Conservation (phyloP, 2,113 vertebrate genomes). For the Coreoperca whiteheadi region DNA sequence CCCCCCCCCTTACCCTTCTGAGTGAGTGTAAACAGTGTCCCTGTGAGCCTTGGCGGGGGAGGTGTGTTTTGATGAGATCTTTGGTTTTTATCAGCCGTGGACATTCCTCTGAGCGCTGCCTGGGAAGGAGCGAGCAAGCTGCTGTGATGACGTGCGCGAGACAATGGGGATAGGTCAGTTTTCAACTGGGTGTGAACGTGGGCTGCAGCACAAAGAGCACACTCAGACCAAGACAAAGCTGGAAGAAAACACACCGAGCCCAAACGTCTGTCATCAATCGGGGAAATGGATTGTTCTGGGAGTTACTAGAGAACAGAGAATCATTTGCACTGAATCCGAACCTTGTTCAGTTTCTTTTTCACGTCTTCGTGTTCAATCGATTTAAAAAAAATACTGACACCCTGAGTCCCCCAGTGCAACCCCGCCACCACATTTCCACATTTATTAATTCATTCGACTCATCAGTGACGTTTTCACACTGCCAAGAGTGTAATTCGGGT, state of each 20-base stretch:
- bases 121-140: constrained; percentile 64
- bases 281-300: background rate
- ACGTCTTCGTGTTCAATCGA: too few species aligned
- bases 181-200: constrained; percentile 33
- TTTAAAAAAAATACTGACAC: too few species aligned
- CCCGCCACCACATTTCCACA: too few species aligned
- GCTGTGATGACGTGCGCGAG: constrained; percentile 27
- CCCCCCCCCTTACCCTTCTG: background rate
- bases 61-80: constrained; percentile 24
- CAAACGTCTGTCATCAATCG: background rate
- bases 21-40: constrained; percentile 34
- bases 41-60: constrained; percentile 68
- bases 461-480: too few species aligned
- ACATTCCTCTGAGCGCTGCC: constrained; percentile 80
- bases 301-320: background rate
- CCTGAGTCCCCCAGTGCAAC: too few species aligned
- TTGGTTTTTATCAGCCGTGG: constrained; percentile 81
- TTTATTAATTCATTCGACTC: too few species aligned
- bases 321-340: background rate
- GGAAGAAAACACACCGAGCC: background rate
- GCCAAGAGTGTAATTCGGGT: too few species aligned
- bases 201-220: background rate
- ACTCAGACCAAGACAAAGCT: background rate
- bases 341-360: too few species aligned
- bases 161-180: too few species aligned